Evolutionary conservation across 1,140 invertebrate genomes (phyloP).

Genomic region (Microplitis demolitor): DNA sequence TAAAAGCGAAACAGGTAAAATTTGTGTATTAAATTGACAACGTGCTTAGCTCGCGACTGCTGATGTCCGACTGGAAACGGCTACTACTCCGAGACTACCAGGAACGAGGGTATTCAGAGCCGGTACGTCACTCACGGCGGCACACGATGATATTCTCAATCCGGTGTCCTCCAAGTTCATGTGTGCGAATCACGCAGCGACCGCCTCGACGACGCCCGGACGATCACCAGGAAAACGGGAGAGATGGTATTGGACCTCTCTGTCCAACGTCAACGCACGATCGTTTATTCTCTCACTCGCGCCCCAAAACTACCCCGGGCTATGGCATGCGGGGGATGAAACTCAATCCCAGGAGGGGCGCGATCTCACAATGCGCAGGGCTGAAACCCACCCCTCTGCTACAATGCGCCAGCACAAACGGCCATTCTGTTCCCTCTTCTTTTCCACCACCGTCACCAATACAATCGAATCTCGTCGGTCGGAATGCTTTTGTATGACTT

Average conservation of each 20-base stretch:
- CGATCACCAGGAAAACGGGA: not conserved
- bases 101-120: not conserved
- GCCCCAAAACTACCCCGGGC: conserved; percentile 22
- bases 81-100: conserved; percentile 21
- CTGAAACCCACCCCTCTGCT: conserved; percentile 45
- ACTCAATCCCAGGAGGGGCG: conserved; percentile 43
- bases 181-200: not conserved
- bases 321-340: conserved; percentile 32
- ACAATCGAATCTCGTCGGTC: not conserved
- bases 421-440: not conserved
- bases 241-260: conserved; percentile 30
- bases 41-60: conserved; percentile 36
- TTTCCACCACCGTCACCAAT: not conserved
- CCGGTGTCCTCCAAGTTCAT: not conserved
- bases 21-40: conserved; percentile 21
- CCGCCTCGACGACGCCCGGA: not conserved
- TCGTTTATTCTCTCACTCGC: conserved; percentile 32
- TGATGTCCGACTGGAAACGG: conserved; percentile 45
- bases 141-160: conserved; percentile 11
- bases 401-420: not conserved
- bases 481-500: not conserved
- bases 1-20: not conserved
- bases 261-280: conserved; percentile 38
- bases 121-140: conserved; percentile 39
- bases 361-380: conserved; percentile 53